phyloP scores from a whole-genome alignment of 2,797 vertebrate species.

The Sciurus carolinensis region DNA sequence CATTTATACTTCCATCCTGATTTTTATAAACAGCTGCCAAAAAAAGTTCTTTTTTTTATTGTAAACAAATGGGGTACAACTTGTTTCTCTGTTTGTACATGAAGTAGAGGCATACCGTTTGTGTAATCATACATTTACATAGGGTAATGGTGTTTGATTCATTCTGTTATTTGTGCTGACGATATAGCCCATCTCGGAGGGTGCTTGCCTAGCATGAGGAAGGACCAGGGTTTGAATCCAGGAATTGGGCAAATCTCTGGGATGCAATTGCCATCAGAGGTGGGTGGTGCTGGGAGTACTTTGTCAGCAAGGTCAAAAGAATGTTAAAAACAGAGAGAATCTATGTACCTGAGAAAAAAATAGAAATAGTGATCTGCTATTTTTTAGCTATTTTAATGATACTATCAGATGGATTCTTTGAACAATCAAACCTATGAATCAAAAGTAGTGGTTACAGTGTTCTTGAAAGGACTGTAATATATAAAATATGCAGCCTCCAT shows the following conservation, averaged over 20 bases:
- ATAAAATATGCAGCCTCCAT: background rate
- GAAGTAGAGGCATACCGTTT: no score
- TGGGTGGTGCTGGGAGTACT: background rate
- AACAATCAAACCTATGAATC: background rate
- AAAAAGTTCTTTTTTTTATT: background rate
- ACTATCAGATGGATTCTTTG: background rate
- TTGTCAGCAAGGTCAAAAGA: background rate
- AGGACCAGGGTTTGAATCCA: background rate
- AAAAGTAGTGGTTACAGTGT: background rate
- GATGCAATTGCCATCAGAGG: background rate
- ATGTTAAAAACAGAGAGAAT: slow-evolving; percentile 4
- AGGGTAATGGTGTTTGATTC: no score
- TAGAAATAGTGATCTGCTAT: background rate
- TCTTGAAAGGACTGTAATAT: background rate
- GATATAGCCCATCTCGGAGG: no score
- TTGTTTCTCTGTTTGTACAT: no score
- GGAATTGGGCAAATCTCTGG: background rate
- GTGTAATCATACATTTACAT: no score
- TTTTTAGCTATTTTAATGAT: slow-evolving; percentile 2
- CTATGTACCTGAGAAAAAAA: slow-evolving; percentile 31
- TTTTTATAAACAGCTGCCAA: slow-evolving; percentile 38
- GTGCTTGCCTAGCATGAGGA: no score
- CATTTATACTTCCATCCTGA: background rate
- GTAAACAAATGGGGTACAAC: no score
- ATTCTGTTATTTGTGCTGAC: no score